Evolutionary conservation across 2,113 vertebrate genomes (phyloP).

Genomic region (Triplophysa tibetana): DNA sequence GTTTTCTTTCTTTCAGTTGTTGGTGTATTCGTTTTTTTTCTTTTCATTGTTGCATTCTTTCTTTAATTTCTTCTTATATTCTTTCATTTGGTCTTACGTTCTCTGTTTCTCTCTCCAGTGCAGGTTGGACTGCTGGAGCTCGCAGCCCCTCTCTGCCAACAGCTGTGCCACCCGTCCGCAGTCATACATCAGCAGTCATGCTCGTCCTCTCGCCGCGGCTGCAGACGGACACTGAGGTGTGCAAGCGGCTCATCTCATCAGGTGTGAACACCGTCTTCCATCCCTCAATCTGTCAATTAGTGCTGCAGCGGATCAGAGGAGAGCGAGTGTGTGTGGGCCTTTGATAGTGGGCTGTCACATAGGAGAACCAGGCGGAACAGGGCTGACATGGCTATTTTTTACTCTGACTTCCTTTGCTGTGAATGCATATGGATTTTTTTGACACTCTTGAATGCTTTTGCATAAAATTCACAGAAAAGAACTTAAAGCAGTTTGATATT

Average conservation of each 20-base stretch:
- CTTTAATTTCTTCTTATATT: not conserved
- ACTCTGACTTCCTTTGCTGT: conserved; percentile 36
- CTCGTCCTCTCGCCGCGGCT: conserved; percentile 40
- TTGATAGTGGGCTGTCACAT: conserved; percentile 48
- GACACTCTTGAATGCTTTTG: not conserved
- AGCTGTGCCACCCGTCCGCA: conserved; percentile 75
- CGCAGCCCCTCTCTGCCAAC: conserved; percentile 62
- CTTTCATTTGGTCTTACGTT: not conserved
- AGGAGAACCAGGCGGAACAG: conserved; percentile 39
- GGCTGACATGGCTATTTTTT: conserved; percentile 51
- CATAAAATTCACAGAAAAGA: not conserved
- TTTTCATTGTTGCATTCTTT: not conserved
- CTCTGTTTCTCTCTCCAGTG: conserved; percentile 64
- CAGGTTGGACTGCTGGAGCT: conserved; percentile 69
- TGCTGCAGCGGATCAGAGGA: conserved; percentile 10
- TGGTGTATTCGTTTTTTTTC: not conserved
- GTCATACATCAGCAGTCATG: conserved; percentile 72
- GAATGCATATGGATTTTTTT: not conserved
- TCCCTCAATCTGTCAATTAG: conserved; percentile 62
- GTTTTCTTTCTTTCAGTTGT: not conserved
- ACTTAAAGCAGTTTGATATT: not conserved
- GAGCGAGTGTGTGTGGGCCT: conserved; percentile 29
- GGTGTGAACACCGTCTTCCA: conserved; percentile 55
- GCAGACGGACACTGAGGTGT: conserved; percentile 54
- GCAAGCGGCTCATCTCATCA: conserved; percentile 49